These are phyloP conservation scores for Rhorus exstirpatorius DNA, from an alignment of 2,888 invertebrate genomes.

Conservation along the genomic window DNA sequence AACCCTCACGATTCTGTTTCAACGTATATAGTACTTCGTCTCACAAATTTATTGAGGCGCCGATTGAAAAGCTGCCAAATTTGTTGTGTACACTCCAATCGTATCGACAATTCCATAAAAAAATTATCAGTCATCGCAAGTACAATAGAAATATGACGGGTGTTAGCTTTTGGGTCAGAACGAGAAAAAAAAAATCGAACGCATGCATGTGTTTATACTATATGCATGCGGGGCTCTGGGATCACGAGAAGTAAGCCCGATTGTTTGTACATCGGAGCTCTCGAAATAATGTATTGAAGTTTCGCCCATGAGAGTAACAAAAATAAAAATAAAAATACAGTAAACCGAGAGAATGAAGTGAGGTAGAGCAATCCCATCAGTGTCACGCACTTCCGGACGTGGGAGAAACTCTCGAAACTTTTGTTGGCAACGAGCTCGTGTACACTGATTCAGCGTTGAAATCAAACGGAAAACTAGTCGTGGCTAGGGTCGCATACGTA, in stretches of 20 bases:
- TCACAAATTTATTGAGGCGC: background rate
- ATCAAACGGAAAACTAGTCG: constrained; percentile 14
- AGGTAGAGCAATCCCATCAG: constrained; percentile 7
- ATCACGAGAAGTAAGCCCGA: background rate
- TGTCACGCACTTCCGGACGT: background rate
- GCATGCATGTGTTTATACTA: background rate
- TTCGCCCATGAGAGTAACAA: constrained; percentile 28
- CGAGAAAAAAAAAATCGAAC: background rate
- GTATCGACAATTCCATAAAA: background rate
- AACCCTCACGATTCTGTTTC: background rate
- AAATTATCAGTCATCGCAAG: background rate
- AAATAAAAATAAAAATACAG: no score
- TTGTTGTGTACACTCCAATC: background rate
- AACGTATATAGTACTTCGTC: background rate
- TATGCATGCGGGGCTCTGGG: background rate
- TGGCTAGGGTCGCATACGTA: background rate
- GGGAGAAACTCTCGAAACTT: constrained; percentile 29
- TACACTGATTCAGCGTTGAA: background rate
- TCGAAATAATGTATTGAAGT: constrained; percentile 30
- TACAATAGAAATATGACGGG: background rate
- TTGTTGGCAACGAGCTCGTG: constrained; percentile 11
- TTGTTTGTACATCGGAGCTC: constrained; percentile 32
- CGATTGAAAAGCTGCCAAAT: background rate
- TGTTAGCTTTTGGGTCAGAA: background rate
- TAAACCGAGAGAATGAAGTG: constrained; percentile 9